These are phyloP conservation scores for Monomorium pharaonis DNA, from an alignment of 1,140 invertebrate genomes.

Conservation along the genomic window DNA sequence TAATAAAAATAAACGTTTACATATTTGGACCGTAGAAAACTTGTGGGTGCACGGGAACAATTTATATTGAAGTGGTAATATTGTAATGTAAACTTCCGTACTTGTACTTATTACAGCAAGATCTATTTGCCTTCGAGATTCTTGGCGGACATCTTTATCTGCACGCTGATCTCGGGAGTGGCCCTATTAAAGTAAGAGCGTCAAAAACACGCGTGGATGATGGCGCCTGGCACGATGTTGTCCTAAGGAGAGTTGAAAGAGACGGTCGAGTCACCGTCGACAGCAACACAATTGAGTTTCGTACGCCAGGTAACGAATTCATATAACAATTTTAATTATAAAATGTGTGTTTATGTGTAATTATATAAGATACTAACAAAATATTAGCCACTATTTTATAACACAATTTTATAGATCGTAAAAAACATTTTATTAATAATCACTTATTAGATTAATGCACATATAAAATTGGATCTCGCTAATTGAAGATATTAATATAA, in stretches of 20 bases:
- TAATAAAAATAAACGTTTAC: background rate
- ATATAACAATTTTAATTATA: too few relatives aligned
- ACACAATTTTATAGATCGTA: too few relatives aligned
- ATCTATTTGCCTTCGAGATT: constrained; percentile 97
- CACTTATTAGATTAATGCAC: too few relatives aligned
- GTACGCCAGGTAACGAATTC: constrained; percentile 90
- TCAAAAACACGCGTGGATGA: constrained; percentile 94
- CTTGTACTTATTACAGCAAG: constrained; percentile 87
- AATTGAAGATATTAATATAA: too few relatives aligned
- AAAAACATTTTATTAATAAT: too few relatives aligned
- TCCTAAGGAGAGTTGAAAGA: constrained; percentile 91
- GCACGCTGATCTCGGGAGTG: constrained; percentile 96
- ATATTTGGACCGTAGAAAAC: background rate
- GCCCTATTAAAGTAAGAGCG: constrained; percentile 93
- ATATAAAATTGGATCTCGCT: too few relatives aligned
- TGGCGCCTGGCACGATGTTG: constrained; percentile 96
- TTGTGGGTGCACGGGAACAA: background rate
- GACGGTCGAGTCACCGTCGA: constrained; percentile 96
- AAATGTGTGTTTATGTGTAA: too few relatives aligned
- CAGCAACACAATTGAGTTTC: constrained; percentile 94
- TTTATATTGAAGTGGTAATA: background rate
- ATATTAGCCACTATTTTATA: too few relatives aligned
- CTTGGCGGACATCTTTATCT: constrained; percentile 97
- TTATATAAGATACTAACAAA: too few relatives aligned
- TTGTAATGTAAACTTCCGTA: background rate